phyloP scores from a whole-genome alignment of 2,888 invertebrate genomes.

The Sinohyriopsis cumingii region DNA sequence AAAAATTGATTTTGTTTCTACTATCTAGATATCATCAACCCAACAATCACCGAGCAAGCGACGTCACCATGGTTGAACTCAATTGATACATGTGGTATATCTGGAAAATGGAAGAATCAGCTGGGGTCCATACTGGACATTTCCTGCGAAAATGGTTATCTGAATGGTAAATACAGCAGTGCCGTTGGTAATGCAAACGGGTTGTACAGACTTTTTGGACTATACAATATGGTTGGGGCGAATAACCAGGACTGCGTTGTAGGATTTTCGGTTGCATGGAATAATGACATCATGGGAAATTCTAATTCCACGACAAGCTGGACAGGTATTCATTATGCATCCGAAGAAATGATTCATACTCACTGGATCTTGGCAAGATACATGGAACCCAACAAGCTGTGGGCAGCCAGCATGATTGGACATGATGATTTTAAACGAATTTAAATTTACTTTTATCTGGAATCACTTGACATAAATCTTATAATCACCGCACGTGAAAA shows the following conservation, averaged over 20 bases:
- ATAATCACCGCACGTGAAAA: too few relatives aligned
- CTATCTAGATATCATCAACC: too few relatives aligned
- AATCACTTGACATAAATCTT: too few relatives aligned
- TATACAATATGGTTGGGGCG: conserved; percentile 1
- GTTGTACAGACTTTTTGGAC: conserved; percentile 1
- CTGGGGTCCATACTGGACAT: conserved; percentile 4
- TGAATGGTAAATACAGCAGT: conserved; percentile 2
- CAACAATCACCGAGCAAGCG: too few relatives aligned
- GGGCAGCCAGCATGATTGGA: not conserved
- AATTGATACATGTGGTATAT: too few relatives aligned
- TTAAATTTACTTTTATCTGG: too few relatives aligned
- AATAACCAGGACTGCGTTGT: conserved; percentile 1
- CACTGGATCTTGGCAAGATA: conserved; percentile 2
- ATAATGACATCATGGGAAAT: conserved; percentile 3
- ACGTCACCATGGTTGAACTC: too few relatives aligned
- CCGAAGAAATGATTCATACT: conserved; percentile 4
- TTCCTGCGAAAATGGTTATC: not conserved
- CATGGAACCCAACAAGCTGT: conserved; percentile 3
- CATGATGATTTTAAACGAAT: conserved; percentile 5
- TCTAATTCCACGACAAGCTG: conserved; percentile 5
- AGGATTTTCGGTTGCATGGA: conserved; percentile 5
- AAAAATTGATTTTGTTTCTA: too few relatives aligned
- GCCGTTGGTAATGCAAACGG: conserved; percentile 3
- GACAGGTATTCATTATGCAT: conserved; percentile 3
- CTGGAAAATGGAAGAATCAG: conserved; percentile 5